Percentiles rank a stretch among this genome's conserved stretches.
phyloP scores from a whole-genome alignment of 2,888 invertebrate genomes.

The Abrostola tripartita region DNA sequence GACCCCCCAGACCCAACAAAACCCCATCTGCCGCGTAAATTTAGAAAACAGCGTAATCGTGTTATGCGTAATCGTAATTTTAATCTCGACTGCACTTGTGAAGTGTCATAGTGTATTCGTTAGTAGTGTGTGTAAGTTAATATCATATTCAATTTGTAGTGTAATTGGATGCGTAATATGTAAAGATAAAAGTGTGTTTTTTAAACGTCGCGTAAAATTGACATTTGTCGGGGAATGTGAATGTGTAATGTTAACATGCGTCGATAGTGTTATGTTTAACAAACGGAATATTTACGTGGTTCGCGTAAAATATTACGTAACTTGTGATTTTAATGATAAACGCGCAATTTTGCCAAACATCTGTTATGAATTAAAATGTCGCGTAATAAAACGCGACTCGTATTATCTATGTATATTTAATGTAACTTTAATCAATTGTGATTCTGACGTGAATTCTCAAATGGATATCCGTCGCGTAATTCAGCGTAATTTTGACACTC shows the following conservation, averaged over 20 bases:
- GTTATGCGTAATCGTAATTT: constrained; percentile 33
- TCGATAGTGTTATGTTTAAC: constrained; percentile 18
- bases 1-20: constrained; percentile 21
- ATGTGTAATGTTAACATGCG: constrained; percentile 17
- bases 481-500: constrained; percentile 37
- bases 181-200: constrained; percentile 26
- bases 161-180: constrained; percentile 22
- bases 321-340: constrained; percentile 11
- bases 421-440: constrained; percentile 37
- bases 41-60: constrained; percentile 32
- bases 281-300: constrained; percentile 1
- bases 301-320: constrained; percentile 6
- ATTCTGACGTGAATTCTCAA: constrained; percentile 13
- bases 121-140: constrained; percentile 42
- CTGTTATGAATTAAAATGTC: constrained; percentile 6
- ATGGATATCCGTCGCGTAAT: constrained; percentile 12
- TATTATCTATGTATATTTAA: constrained; percentile 13
- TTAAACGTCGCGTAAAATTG: constrained; percentile 19
- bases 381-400: constrained; percentile 12
- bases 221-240: not conserved
- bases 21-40: constrained; percentile 23
- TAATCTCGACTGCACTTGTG: constrained; percentile 41
- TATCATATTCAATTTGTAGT: constrained; percentile 41
- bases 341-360: constrained; percentile 24
- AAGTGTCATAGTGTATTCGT: constrained; percentile 42